Evolutionary conservation across 2,113 vertebrate species (phyloP), one percentile per base, ranked within the genome.

Genomic region (Hemicordylus capensis): DNA sequence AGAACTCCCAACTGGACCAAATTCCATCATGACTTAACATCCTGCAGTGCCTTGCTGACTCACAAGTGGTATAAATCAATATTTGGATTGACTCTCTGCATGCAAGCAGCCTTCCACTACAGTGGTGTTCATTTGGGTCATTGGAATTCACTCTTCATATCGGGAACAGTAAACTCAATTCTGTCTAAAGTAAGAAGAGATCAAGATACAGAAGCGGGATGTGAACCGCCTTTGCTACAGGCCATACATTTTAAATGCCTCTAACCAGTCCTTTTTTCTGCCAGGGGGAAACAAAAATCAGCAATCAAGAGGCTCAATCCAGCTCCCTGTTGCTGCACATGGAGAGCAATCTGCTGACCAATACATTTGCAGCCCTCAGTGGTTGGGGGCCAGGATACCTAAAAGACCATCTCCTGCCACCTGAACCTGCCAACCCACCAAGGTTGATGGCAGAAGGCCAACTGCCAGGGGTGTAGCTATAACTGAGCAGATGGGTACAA

Each of bases 101-200:
- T 81, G 86, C 63, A 73, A 69, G 77, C 84, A 89, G 86, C 1
- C 81, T 84, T 90, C 63, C 22, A 73, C 37, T 78, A 42, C 34
- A 63, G 26, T 51, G 34, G 69, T 51, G 73, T 46, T 72, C 56
- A 44, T 70, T 92, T 64, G 85, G 69, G 61, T 80, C 84, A 86
- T 90, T 94, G 81, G 75, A 92, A 92, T 87, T 92, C 84, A 69
- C 72, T 86, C 83, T 89, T 80, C 51, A 80, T 39, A 85, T 89
- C 87, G 39, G 74, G 91, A 89, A 88, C 42, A 67, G 44, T 89
- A 75, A 91, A 89, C 91, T 91, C 80, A 93, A 83, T 89, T 72
- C 81, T 83, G 69, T 85, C 83, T 82, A 90, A 88, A 90, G 84
- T 63, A 85, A 31, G 85, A 91, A 89, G 70, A 82, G 80, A 87